phyloP scores from a whole-genome alignment of 2,797 vertebrate genomes.

The Tinamus major region DNA sequence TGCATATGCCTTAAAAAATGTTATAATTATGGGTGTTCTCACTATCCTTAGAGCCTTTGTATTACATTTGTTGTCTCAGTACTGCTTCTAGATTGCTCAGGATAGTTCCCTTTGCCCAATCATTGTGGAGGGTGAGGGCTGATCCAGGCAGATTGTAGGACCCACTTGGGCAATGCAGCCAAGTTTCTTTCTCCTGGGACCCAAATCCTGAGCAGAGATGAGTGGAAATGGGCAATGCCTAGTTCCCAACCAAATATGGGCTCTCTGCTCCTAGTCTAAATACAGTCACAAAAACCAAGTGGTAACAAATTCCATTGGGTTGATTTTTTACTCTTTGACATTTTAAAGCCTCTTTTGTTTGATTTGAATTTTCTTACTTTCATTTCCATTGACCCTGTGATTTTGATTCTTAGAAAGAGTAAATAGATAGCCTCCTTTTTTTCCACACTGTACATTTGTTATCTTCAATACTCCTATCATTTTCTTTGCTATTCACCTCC shows the following conservation, averaged over 20 bases:
- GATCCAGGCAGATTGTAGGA: slow-evolving; percentile 22
- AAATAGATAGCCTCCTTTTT: background rate
- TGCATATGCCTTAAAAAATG: slow-evolving; percentile 33
- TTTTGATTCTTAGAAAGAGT: background rate
- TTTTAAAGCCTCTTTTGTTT: background rate
- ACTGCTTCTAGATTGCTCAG: slow-evolving; percentile 14
- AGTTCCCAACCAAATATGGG: background rate
- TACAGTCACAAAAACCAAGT: background rate
- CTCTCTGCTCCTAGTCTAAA: background rate
- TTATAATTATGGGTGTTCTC: slow-evolving; percentile 50
- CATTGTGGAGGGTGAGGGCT: slow-evolving; percentile 52
- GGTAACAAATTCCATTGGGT: background rate
- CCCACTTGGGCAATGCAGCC: background rate
- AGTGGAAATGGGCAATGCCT: background rate
- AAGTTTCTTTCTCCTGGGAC: slow-evolving; percentile 22
- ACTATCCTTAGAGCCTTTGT: slow-evolving; percentile 22
- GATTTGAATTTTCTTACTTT: background rate
- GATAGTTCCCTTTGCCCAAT: slow-evolving; percentile 18
- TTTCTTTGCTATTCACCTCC: background rate
- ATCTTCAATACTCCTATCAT: background rate
- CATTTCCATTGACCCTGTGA: accelerated
- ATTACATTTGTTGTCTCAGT: slow-evolving; percentile 41
- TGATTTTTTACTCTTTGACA: background rate
- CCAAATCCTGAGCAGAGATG: background rate
- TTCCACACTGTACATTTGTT: background rate